phyloP scores from a whole-genome alignment of 2,113 vertebrate species.

The Nipponia nippon region DNA sequence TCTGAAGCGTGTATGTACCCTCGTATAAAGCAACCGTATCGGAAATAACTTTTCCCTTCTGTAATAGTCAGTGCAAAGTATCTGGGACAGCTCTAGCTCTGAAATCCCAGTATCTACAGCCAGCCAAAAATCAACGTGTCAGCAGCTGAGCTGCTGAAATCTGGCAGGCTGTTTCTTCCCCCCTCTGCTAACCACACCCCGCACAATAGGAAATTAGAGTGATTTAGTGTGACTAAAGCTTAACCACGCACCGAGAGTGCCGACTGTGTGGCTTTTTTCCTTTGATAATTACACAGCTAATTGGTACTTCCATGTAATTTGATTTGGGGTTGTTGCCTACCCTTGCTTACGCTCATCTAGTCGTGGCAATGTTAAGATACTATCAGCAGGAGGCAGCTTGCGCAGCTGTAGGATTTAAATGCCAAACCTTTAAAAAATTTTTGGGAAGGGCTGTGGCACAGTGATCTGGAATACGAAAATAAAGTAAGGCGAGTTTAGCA shows the following conservation, averaged over 20 bases:
- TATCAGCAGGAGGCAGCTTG: constrained; percentile 41
- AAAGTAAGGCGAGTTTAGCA: background rate
- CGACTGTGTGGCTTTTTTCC: background rate
- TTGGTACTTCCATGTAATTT: constrained; percentile 27
- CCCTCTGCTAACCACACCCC: background rate
- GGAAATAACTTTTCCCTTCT: background rate
- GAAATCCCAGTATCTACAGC: background rate
- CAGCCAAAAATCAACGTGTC: background rate
- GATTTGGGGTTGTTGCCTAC: constrained; percentile 39
- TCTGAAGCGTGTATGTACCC: background rate
- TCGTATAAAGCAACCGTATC: background rate
- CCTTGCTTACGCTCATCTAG: background rate
- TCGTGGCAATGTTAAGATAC: constrained; percentile 6
- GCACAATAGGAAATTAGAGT: constrained; percentile 5
- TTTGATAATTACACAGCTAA: constrained; percentile 25
- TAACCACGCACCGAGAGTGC: constrained; percentile 15
- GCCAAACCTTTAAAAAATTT: background rate
- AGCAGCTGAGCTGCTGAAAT: background rate
- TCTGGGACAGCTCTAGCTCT: background rate
- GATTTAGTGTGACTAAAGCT: constrained; percentile 32
- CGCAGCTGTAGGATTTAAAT: constrained; percentile 26
- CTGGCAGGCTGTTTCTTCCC: constrained; percentile 1
- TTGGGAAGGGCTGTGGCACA: background rate
- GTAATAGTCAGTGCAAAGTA: background rate
- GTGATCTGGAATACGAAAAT: background rate